These are phyloP conservation scores for Heterochromis multidens DNA, from an alignment of 2,113 vertebrate genomes.

Conservation along the genomic window DNA sequence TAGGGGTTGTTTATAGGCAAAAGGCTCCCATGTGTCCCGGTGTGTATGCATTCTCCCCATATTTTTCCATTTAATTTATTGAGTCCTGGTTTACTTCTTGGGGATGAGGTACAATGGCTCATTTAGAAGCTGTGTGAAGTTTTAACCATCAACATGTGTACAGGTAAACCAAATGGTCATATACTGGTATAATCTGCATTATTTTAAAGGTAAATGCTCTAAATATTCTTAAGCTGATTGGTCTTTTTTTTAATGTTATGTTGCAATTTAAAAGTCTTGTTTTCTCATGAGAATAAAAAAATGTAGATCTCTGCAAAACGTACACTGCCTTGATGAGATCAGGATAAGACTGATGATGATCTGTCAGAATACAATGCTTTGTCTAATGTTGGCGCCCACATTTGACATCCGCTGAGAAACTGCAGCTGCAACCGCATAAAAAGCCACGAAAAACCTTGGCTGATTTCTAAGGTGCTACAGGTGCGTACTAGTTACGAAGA, in stretches of 20 bases:
- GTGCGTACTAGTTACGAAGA: background rate
- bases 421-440: background rate
- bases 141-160: background rate
- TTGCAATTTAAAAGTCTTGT: background rate
- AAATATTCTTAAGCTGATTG: background rate
- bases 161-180: background rate
- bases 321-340: background rate
- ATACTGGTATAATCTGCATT: background rate
- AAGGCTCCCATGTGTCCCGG: conserved; percentile 13
- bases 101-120: background rate
- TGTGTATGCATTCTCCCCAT: conserved; percentile 38
- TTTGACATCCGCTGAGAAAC: background rate
- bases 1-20: conserved; percentile 32
- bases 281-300: background rate
- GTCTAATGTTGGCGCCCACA: background rate
- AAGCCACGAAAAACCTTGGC: background rate
- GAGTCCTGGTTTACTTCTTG: background rate
- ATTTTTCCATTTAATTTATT: conserved; percentile 13
- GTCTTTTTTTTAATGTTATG: no score
- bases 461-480: background rate
- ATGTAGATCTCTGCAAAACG: background rate
- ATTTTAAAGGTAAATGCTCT: background rate
- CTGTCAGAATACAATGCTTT: background rate
- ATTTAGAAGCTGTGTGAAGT: background rate
- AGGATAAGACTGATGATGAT: background rate